Conservation (phyloP, 2,888 invertebrate species). For the Archips xylosteana region DNA sequence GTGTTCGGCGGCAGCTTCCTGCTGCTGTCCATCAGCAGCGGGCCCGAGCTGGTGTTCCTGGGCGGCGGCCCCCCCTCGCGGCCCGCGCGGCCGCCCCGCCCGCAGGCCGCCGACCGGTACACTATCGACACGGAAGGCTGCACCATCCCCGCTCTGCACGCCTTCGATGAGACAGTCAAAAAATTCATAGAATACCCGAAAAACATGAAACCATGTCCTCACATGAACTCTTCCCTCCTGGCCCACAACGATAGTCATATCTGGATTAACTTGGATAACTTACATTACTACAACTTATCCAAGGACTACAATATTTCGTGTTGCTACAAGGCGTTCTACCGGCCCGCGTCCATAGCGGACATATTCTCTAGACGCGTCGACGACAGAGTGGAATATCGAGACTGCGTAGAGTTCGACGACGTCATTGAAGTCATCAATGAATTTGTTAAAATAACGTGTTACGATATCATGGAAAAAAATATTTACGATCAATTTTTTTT, state of each 20-base stretch:
- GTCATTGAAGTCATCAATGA: constrained; percentile 83
- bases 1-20: constrained; percentile 70
- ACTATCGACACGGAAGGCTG: constrained; percentile 88
- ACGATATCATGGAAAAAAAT: constrained; percentile 65
- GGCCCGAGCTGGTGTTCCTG: constrained; percentile 61
- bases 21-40: constrained; percentile 67
- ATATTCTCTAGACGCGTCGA: constrained; percentile 76
- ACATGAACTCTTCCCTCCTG: constrained; percentile 80
- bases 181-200: constrained; percentile 81
- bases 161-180: constrained; percentile 85
- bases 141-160: constrained; percentile 87
- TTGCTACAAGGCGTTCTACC: constrained; percentile 87
- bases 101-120: constrained; percentile 64
- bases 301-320: constrained; percentile 80
- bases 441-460: constrained; percentile 89
- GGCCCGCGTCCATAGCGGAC: constrained; percentile 77
- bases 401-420: constrained; percentile 79
- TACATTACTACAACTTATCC: constrained; percentile 79
- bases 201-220: constrained; percentile 81
- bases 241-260: constrained; percentile 86
- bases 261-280: constrained; percentile 79
- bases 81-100: constrained; percentile 51
- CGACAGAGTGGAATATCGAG: constrained; percentile 76
- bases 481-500: constrained; percentile 89
- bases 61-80: constrained; percentile 54